Base-by-base conservation (phyloP, 2,797 vertebrate species). In the Nyctalus aviator region DNA sequence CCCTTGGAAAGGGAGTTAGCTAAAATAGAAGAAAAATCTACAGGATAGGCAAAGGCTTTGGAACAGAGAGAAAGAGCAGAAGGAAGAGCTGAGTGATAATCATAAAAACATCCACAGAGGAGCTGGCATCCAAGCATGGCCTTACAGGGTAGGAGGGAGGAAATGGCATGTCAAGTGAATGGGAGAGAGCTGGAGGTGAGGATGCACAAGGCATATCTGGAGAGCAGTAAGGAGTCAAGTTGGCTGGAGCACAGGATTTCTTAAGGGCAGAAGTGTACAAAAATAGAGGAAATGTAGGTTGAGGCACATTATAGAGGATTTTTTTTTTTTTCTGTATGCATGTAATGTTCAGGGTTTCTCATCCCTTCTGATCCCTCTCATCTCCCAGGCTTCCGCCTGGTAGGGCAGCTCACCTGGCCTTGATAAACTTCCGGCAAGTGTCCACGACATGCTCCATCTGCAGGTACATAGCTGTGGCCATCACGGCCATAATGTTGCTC, bases 381-480 rank as follows among this genome's bases (percentile, higher is more conserved):
- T 44, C 18, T 71, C 57, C 79, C 21, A 88, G 21, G 68, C 32
- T 57, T 84, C 44, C 32, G 59, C 30, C 44, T 0, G 12, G 10
- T 12, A 44, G 72, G 37, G 68, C 59, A 76, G 41, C 98, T 98
- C 98, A 99, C 99, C 99, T 99, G 96, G 99, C 99, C 90, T 99
- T 99, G 96, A 99, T 99, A 96, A 99, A 99, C 97, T 99, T 99
- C 95, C 99, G 98, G 96, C 99, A 99, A 30, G 99, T 99, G 96
- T 99, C 99, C n/a, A 99, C 99, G 35, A 99, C 99, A 0, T 99
- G 99, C 55, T 99, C 99, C 99, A 99, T 99, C 98, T 99, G 99
- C 90, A 99, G 98, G 97, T 99, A 99, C 92, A 99, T 97, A 3
- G 99, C 99, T 23, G 99, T 99, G 97, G 98, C 98, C 99, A 99